phyloP scores from a whole-genome alignment of 2,797 vertebrate genomes.

The Pangasius djambal region DNA sequence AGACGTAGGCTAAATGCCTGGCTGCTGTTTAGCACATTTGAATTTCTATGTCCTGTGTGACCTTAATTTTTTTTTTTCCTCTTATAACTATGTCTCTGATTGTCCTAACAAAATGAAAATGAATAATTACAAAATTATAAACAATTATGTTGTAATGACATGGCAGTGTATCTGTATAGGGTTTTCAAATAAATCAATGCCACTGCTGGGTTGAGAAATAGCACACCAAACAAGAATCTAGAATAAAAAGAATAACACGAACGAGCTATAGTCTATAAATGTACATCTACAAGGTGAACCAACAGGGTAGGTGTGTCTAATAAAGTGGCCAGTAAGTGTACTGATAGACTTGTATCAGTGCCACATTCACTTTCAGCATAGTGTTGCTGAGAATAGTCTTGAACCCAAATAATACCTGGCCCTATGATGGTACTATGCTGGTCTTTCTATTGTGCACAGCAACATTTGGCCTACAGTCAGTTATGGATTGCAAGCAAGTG shows the following conservation, averaged over 20 bases:
- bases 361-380: not conserved
- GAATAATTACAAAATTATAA: not conserved
- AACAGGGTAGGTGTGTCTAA: not conserved
- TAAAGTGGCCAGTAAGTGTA: not conserved
- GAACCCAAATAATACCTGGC: not conserved
- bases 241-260: not conserved
- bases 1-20: conserved; percentile 9
- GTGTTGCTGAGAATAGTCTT: not conserved
- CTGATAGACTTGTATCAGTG: not conserved
- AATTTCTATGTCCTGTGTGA: conserved; percentile 35
- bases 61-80: not conserved
- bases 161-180: not conserved
- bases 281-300: not conserved
- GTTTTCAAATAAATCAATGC: not conserved
- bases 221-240: not conserved
- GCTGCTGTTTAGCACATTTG: conserved; percentile 35
- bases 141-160: not conserved
- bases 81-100: not conserved
- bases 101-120: not conserved
- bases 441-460: no score
- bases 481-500: not conserved
- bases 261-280: not conserved
- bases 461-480: not conserved
- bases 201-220: not conserved
- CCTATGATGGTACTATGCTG: not conserved